Evolutionary conservation across 2,797 vertebrate species (phyloP), one percentile per base, ranked within the genome.

Genomic region (Nyctibius grandis): DNA sequence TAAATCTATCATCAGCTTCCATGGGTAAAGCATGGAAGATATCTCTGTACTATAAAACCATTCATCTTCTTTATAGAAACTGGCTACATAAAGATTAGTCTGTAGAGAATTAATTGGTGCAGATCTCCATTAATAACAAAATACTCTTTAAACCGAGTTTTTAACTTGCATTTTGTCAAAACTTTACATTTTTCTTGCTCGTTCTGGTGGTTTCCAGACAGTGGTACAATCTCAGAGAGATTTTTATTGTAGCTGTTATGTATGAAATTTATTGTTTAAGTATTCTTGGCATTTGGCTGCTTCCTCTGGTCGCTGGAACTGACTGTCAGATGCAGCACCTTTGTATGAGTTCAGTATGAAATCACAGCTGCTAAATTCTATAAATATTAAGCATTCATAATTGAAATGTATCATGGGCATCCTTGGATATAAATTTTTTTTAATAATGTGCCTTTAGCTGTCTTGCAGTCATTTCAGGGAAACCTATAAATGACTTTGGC

Each of bases 281-380:
- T 42, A 42, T 81, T 60, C 45, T 51, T 75, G 85, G 51, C 26
- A 12, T 54, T 69, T 57, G 60, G 53, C 85, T 33, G 44, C 81
- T 87, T 54, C 67, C 54, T 75, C 44, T 91, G 34, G 59, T 76
- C 0, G 21, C 83, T 65, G 74, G 65, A 92, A 47, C 84, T 91
- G 70, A 9, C 79, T 95, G 82, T 75, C 54, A 64, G 77, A 36
- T 9, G 14, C 53, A 82, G 78, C 45, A 51, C 68, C 82, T 77
- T 65, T 74, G 23, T 65, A 33, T 29, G 56, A 51, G 15, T 95
- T 92, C 70, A 13, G n/a, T 47, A 18, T 56, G 74, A 90, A 93
- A 93, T 91, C 85, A 50, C 92, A 95, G 93, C 85, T 96, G 85
- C 87, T 94, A 17, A 91, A 73, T 54, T 89, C 81, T 16, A 45